A percentile compares a stretch with the other conserved stretches of the same genome.
phyloP scores from a whole-genome alignment of 2,113 vertebrate genomes.

The Oreamnos americanus region DNA sequence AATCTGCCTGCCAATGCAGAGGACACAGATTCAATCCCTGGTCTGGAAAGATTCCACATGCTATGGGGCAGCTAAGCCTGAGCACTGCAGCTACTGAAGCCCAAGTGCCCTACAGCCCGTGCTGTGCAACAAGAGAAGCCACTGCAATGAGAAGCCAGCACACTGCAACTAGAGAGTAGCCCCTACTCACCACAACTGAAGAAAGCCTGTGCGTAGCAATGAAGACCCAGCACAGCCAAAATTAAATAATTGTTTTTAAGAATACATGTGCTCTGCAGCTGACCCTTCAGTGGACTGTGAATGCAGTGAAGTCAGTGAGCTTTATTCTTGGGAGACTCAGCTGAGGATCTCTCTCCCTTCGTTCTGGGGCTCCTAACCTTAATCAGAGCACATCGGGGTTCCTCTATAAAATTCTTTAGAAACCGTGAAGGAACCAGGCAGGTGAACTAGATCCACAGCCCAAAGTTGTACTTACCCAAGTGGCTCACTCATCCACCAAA shows the following conservation, averaged over 20 bases:
- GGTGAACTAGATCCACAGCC: neutral
- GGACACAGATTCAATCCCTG: neutral
- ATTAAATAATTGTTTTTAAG: neutral
- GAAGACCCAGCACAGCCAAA: neutral
- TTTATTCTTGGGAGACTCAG: neutral
- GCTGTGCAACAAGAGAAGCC: neutral
- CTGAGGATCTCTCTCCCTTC: neutral
- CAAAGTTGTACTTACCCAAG: neutral
- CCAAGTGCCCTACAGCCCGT: neutral
- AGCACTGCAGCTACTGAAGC: neutral
- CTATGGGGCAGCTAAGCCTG: neutral
- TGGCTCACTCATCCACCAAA: neutral
- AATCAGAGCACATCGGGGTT: neutral
- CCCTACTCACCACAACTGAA: neutral
- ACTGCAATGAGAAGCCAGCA: neutral
- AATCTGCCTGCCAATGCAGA: neutral
- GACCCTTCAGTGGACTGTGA: neutral
- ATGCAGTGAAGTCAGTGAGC: neutral
- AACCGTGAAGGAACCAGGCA: neutral
- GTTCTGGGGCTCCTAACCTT: neutral
- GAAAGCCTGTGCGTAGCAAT: neutral
- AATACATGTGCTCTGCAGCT: neutral
- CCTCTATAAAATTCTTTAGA: neutral
- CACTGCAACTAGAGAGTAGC: neutral
- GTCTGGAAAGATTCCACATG: neutral